These are phyloP conservation scores for Leptonema lineaticorne DNA, from an alignment of 1,140 invertebrate species.

Conservation along the genomic window DNA sequence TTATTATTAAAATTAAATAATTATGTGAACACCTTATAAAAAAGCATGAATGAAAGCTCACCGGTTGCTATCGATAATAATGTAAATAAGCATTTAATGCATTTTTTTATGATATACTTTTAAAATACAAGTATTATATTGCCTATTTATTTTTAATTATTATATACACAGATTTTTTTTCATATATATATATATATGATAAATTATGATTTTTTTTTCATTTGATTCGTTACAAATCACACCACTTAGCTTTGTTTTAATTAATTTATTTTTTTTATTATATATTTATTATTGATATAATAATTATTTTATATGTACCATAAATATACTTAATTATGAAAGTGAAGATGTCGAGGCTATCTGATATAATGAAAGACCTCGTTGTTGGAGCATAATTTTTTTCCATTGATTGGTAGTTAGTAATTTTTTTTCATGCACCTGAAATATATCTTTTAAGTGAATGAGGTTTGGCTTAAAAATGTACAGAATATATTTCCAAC, in stretches of 20 bases:
- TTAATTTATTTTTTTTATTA: constrained; percentile 15
- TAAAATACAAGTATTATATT: neutral
- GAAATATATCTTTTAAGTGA: constrained; percentile 21
- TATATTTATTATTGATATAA: neutral
- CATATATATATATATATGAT: neutral
- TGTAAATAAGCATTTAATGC: constrained; percentile 13
- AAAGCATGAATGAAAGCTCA: constrained; percentile 18
- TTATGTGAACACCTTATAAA: constrained; percentile 16
- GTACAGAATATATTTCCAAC: constrained; percentile 9
- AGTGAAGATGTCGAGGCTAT: constrained; percentile 2
- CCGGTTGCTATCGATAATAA: neutral
- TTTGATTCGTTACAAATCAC: no score
- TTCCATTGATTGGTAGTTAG: constrained; percentile 19
- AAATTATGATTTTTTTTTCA: neutral
- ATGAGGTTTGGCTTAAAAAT: constrained; percentile 27
- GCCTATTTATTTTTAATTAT: constrained; percentile 1
- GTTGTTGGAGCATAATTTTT: constrained; percentile 9
- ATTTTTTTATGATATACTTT: constrained; percentile 16
- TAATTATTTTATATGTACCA: constrained; percentile 2
- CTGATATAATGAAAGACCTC: neutral
- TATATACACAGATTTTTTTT: constrained; percentile 8
- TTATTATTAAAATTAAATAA: no score
- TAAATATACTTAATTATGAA: neutral
- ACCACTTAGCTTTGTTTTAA: neutral
- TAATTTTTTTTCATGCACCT: constrained; percentile 22